Evolutionary conservation across 2,113 vertebrate genomes (phyloP), one percentile per base, ranked within the genome.

Genomic region (Cololabis saira): DNA sequence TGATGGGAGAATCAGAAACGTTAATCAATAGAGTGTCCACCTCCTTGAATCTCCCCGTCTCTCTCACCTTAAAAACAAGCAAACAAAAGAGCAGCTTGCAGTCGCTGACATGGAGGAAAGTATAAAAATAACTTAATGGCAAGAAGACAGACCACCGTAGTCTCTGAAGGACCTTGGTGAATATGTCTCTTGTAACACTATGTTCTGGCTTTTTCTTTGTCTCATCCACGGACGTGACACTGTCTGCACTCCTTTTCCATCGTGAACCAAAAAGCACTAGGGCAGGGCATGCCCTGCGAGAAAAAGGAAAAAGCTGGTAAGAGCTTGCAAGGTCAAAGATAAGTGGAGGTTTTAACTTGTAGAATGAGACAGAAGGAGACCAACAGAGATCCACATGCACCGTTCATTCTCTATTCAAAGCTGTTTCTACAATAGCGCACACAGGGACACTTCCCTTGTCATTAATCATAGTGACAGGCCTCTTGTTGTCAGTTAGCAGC

Each of bases 401-500:
- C 37, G 10, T 62, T 62, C 18, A 55, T 42, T 55, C 61, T 67
- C 37, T 30, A 54, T 66, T 85, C 70, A 67, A 66, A 79, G 58
- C 54, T 3, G 44, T 24, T 0, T 44, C 73, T 77, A 74, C 82
- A 77, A 80, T 54, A 41, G 18, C 12, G 77, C 85, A 83, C 49
- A 63, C 84, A 51, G 78, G 76, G 65, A 78, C 76, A 68, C 81
- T 85, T 89, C 80, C 82, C 78, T 52, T 48, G 72, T 86, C 90
- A 90, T 93, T 91, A 91, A 92, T 92, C 91, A 92, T 78, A 72
- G 43, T 87, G 89, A 89, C 91, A 90, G 80, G 85, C 82, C 82
- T 87, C 92, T 92, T 90, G 89, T 90, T 91, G 90, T 91, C 89
- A 89, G 64, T 88, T 81, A 91, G 87, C 89, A 89, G 90, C 82